phyloP scores from a whole-genome alignment of 1,140 invertebrate species.

The Homalodisca vitripennis region DNA sequence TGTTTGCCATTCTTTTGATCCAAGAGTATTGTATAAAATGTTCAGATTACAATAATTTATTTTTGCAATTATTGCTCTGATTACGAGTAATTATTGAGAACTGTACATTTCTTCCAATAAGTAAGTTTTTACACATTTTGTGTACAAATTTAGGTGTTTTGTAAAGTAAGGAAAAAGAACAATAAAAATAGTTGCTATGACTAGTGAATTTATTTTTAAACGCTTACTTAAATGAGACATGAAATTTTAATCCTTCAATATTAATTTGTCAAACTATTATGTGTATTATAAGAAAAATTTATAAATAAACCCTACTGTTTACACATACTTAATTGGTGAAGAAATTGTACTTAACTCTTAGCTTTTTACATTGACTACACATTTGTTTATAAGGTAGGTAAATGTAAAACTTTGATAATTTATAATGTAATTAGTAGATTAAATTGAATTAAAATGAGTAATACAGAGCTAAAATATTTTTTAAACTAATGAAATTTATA shows the following conservation, averaged over 20 bases:
- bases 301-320: background rate
- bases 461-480: constrained; percentile 21
- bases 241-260: no score
- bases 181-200: background rate
- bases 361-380: constrained; percentile 23
- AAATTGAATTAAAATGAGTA: constrained; percentile 6
- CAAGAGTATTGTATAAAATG: constrained; percentile 5
- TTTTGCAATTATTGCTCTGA: background rate
- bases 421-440: constrained; percentile 17
- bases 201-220: background rate
- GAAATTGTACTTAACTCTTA: constrained; percentile 21
- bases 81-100: constrained; percentile 10
- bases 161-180: constrained; percentile 3
- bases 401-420: background rate
- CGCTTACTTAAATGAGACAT: no score
- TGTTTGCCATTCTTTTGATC: background rate
- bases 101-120: constrained; percentile 4
- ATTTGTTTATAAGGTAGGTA: constrained; percentile 20
- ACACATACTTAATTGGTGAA: background rate
- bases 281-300: constrained; percentile 8
- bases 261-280: no score
- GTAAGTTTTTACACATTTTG: background rate
- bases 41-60: background rate
- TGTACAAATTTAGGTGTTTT: constrained; percentile 19
- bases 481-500: constrained; percentile 19